Percentiles rank a stretch among this genome's conserved stretches.
Conservation (phyloP, 2,113 vertebrate species). For the Aramus guarauna region DNA sequence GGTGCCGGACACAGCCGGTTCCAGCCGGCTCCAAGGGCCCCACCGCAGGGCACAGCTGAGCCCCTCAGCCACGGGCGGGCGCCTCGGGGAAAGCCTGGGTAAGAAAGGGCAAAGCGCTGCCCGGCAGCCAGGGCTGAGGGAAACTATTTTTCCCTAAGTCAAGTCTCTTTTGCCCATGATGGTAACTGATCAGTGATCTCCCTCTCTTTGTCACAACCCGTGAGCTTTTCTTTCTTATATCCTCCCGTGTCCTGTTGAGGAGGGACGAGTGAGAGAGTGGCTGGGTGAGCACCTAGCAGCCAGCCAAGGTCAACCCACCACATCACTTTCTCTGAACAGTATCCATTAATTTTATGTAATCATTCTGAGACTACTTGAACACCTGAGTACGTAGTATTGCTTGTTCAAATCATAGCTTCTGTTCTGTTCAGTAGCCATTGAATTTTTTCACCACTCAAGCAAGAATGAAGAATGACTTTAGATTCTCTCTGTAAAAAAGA, state of each 20-base stretch:
- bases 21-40: background rate
- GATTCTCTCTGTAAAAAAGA: background rate
- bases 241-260: too few relatives aligned
- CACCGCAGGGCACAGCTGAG: background rate
- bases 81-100: background rate
- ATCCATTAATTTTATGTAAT: background rate
- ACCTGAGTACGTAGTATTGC: background rate
- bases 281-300: background rate
- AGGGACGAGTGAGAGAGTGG: background rate
- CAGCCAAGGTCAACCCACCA: background rate
- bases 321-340: background rate
- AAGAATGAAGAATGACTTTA: background rate
- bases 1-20: background rate
- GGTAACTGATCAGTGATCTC: background rate
- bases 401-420: background rate
- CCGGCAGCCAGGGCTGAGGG: background rate
- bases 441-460: background rate
- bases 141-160: background rate
- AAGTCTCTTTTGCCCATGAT: background rate
- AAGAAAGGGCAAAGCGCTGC: background rate
- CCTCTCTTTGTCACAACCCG: background rate
- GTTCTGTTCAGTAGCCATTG: background rate
- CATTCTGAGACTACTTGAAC: background rate
- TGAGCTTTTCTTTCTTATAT: background rate
- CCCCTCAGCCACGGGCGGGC: background rate